These are phyloP conservation scores for Scolopax rusticola DNA, from an alignment of 2,797 vertebrate species.

Conservation along the genomic window DNA sequence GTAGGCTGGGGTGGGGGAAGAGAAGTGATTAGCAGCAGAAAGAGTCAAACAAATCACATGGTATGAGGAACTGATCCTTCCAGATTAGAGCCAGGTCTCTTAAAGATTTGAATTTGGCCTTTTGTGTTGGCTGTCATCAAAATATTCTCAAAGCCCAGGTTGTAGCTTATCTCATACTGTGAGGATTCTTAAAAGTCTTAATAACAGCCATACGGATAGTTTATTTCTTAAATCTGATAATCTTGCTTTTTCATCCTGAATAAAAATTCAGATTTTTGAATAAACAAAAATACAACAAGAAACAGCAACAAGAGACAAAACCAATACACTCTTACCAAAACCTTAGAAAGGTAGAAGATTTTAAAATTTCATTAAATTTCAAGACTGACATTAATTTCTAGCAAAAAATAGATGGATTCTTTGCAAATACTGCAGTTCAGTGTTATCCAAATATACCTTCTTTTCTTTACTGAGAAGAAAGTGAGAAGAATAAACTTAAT, in stretches of 20 bases:
- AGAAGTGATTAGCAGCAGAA: background rate
- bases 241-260: background rate
- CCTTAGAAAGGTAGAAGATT: background rate
- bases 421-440: conserved; percentile 19
- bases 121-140: background rate
- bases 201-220: conserved; percentile 10
- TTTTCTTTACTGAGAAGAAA: background rate
- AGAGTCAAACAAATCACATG: fast-evolving
- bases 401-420: conserved; percentile 1
- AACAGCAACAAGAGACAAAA: background rate
- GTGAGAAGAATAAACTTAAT: background rate
- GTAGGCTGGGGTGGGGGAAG: fast-evolving
- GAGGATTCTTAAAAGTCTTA: background rate
- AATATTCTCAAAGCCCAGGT: background rate
- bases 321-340: background rate
- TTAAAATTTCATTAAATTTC: background rate
- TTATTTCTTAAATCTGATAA: conserved; percentile 13
- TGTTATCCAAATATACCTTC: conserved; percentile 34
- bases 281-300: background rate
- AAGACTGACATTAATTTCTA: background rate
- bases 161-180: conserved; percentile 29
- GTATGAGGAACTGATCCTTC: background rate
- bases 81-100: background rate
- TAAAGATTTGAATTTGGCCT: conserved; percentile 6
- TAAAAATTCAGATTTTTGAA: background rate